phyloP scores from a whole-genome alignment of 2,113 vertebrate species.

The Sarotherodon lohbergeri region DNA sequence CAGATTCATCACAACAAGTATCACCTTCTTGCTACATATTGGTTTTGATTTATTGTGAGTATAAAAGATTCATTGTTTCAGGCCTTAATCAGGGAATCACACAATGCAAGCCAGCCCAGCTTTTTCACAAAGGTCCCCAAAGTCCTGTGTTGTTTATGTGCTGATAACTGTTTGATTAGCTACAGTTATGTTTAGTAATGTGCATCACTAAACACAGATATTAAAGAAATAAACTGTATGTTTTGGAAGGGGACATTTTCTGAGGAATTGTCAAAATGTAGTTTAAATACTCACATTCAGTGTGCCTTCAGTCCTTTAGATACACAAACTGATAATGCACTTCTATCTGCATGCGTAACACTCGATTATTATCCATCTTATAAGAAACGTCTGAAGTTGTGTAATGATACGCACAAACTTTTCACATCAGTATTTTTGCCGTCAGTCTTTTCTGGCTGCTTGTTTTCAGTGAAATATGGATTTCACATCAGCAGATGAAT shows the following conservation, averaged over 20 bases:
- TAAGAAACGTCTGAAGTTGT: background rate
- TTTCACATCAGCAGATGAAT: background rate
- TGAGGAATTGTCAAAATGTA: background rate
- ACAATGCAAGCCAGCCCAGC: background rate
- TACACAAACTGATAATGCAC: background rate
- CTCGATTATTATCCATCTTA: background rate
- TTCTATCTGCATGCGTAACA: background rate
- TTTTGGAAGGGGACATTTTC: background rate
- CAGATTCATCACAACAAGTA: background rate
- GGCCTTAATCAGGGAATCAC: background rate
- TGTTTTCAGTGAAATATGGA: background rate
- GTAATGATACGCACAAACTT: background rate
- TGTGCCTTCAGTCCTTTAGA: background rate
- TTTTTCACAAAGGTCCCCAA: background rate
- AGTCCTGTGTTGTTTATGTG: background rate
- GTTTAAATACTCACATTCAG: background rate
- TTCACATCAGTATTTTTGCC: background rate
- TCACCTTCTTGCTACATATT: background rate
- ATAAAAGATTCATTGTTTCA: background rate
- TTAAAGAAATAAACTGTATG: background rate
- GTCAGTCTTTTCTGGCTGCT: background rate
- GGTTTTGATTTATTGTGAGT: background rate
- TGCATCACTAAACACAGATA: background rate
- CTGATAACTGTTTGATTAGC: background rate
- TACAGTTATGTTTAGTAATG: background rate